Percentiles rank a stretch among this genome's conserved stretches.
These are phyloP conservation scores for Takifugu flavidus DNA, from an alignment of 2,113 vertebrate species.

Conservation along the genomic window DNA sequence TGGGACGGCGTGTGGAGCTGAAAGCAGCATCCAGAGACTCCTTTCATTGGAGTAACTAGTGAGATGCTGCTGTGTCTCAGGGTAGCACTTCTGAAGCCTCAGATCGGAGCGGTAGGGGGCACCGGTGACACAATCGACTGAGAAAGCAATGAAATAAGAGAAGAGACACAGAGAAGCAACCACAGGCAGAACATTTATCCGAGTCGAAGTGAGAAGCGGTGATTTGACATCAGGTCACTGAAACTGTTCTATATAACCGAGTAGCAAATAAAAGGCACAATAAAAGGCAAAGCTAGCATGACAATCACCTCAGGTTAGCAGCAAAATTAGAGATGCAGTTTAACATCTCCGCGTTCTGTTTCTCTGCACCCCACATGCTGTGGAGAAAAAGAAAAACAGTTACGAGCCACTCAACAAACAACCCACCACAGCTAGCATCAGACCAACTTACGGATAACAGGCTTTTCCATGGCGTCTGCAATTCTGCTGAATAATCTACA, in stretches of 20 bases:
- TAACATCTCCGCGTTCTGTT: constrained; percentile 76
- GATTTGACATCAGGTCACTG: constrained; percentile 1
- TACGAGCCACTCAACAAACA: constrained; percentile 46
- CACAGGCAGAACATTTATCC: constrained; percentile 36
- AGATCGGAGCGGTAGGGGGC: constrained; percentile 31
- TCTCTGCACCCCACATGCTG: constrained; percentile 79
- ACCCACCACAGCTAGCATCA: constrained; percentile 11
- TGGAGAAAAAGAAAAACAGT: constrained; percentile 52
- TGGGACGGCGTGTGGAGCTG: constrained; percentile 1
- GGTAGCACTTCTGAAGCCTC: constrained; percentile 39
- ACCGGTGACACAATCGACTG: background rate
- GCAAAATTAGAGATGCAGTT: constrained; percentile 78
- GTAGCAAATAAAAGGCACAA: background rate
- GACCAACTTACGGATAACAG: background rate
- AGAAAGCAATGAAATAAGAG: background rate
- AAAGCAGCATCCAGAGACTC: constrained; percentile 34
- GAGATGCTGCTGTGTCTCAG: constrained; percentile 38
- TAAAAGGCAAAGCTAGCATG: constrained; percentile 15
- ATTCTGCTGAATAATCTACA: too few relatives aligned
- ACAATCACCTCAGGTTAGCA: constrained; percentile 78
- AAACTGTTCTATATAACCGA: background rate
- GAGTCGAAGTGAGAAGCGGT: constrained; percentile 19
- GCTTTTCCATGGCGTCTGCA: too few relatives aligned
- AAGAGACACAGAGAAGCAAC: constrained; percentile 33
- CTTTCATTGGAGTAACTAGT: constrained; percentile 29